Base-by-base conservation (phyloP, 2,113 vertebrate genomes). In the Sylvietta virens region DNA sequence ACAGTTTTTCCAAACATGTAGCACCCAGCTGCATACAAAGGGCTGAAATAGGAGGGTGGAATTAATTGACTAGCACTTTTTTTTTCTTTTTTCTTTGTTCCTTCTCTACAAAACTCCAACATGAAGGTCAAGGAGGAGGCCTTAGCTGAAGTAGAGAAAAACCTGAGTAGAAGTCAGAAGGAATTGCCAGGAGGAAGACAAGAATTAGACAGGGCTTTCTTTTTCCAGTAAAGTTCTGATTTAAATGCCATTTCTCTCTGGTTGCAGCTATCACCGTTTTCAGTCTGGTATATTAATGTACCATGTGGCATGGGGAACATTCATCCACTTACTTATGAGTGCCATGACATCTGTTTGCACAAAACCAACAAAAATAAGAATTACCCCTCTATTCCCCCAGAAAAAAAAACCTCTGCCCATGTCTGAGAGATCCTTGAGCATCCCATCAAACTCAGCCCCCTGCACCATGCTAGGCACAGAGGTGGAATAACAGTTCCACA, bases 291-390 rank as follows among this genome's bases (percentile, higher is more conserved):
- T 40, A 61, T n/a, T 51, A 71, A 37, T 0, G 0, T 65, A 5
- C 24, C 20, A 19, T 0, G 0, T 73, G 23, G 5, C 45, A 30
- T 0, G 8, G 4, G 3, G 57, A 80, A 9, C 19, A 33, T 61
- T 80, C 21, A 31, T 35, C 24, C 51, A 44, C 47, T 50, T 9
- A 10, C 7, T 76, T 44, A 7, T 6, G 4, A 72, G 26, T 30
- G 7, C 26, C 50, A 30, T n/a, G 18, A n/a, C 37, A 45, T 67
- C n/a, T 50, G 2, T 64, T 53, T 65, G 74, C 24, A 40, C 4
- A 8, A 54, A 88, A 62, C 8, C 31, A 64, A 20, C 26, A 48
- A 65, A 73, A 45, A 18, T 10, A 44, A 69, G 35, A 80, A 33
- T 31, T 42, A 11, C 3, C 13, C 5, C 23, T 21, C 18, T 11